A percentile compares a stretch with the other conserved stretches of the same genome.
Conservation (phyloP, 2,888 invertebrate genomes). For the Thera britannica region DNA sequence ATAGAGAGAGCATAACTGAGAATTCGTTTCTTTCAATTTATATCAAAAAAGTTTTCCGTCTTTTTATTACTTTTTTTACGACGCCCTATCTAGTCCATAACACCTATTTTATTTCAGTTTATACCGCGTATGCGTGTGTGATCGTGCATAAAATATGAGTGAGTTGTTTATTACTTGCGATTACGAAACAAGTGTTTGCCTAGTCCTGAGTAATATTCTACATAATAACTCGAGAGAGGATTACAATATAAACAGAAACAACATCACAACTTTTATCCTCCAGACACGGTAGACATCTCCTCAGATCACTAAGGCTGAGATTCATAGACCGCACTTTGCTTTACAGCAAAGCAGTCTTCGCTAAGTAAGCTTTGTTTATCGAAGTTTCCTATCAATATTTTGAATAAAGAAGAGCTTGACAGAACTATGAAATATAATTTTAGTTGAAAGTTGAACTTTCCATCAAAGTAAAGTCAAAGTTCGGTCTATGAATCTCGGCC, state of each 20-base stretch:
- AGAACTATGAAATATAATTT: too few relatives aligned
- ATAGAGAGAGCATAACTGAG: background rate
- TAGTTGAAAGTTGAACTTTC: too few relatives aligned
- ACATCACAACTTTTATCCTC: too few relatives aligned
- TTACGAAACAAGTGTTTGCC: slow-evolving; percentile 20
- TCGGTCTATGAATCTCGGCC: too few relatives aligned
- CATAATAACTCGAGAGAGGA: background rate
- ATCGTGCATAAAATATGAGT: slow-evolving; percentile 46
- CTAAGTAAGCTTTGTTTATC: too few relatives aligned
- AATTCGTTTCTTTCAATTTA: background rate
- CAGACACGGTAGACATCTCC: too few relatives aligned
- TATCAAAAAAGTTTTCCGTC: background rate
- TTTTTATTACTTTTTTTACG: slow-evolving; percentile 2
- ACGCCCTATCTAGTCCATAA: slow-evolving; percentile 28
- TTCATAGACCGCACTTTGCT: too few relatives aligned
- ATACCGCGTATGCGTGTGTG: slow-evolving; percentile 47
- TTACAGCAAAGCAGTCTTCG: too few relatives aligned
- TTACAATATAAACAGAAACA: background rate
- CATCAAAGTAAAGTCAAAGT: too few relatives aligned
- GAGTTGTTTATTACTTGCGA: slow-evolving; percentile 24
- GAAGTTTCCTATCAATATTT: too few relatives aligned
- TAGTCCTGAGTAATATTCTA: slow-evolving; percentile 15
- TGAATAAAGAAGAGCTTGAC: too few relatives aligned
- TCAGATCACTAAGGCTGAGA: too few relatives aligned
- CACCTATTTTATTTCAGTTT: slow-evolving; percentile 39